These are phyloP conservation scores for Drosophila bocki DNA, from an alignment of 1,140 invertebrate species.

Conservation along the genomic window DNA sequence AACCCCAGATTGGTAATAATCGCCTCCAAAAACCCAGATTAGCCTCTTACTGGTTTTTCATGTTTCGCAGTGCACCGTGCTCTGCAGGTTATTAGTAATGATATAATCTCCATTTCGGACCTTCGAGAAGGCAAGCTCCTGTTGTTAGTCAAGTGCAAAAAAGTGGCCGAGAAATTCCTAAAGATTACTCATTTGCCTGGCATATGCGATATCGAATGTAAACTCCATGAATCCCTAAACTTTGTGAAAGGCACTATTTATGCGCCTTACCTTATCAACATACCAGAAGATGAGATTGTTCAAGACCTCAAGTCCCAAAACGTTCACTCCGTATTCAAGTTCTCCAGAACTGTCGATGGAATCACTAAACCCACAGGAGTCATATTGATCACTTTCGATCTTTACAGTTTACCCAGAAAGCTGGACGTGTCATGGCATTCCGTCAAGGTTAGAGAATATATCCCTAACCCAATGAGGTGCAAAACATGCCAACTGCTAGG, in stretches of 20 bases:
- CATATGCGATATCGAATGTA: neutral
- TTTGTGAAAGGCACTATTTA: neutral
- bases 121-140: no score
- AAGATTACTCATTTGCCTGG: no score
- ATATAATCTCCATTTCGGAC: no score
- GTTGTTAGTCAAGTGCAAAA: no score
- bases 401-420: neutral
- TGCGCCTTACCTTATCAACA: neutral
- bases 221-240: neutral
- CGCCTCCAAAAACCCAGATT: no score
- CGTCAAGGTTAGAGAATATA: neutral
- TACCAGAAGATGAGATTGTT: neutral
- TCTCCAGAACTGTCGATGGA: neutral
- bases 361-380: neutral
- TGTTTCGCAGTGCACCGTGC: no score
- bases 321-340: neutral
- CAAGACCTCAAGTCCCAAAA: neutral
- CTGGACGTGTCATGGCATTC: neutral
- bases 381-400: neutral
- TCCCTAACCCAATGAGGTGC: neutral
- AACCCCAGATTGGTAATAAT: no score
- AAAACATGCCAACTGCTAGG: neutral
- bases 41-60: no score
- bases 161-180: no score
- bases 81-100: no score